Evolutionary conservation across 2,113 vertebrate species (phyloP), one percentile per base, ranked within the genome.

Genomic region (Phalacrocorax aristotelis): DNA sequence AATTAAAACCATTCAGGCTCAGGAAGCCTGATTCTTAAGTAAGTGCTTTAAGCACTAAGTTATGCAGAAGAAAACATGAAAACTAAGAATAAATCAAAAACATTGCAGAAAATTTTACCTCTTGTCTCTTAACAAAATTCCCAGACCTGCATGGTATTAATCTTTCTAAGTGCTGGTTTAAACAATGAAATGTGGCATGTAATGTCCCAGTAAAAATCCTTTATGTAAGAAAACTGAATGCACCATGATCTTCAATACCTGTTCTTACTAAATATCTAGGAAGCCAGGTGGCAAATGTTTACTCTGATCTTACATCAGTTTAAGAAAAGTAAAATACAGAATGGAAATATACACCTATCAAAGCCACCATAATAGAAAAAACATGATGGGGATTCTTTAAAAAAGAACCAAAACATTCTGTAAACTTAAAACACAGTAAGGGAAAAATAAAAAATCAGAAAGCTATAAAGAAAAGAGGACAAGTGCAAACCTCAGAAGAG

Each of bases 271-370:
- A 83, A 84, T 75, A 89, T 86, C 55, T 68, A 26, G 40, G 48
- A 95, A 93, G n/a, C 64, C 90, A 83, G 84, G 82, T 94, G 68
- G 88, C 60, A 96, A 96, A 96, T 86, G 55, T 92, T 95, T 88
- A 27, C 83, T 95, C 46, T 78, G 51, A 92, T 96, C 83, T 96
- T 89, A 70, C 22, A 74, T 77, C 71, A 51, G 32, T 89, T 95
- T 96, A 90, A 88, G 64, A 70, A 80, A 82, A 91, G 14, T 51
- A 92, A 87, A 92, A 71, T 29, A 90, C 6, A 44, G 46, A 81
- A 16, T 58, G 18, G 19, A 94, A 89, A 58, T n/a, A 71, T 29
- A 16, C 40, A 80, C 61, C 13, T 62, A 87, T 68, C 70, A 95
- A 92, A 87, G 23, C 9, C 42, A 60, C 5, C 30, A n/a, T 49